Conservation (phyloP, 2,888 invertebrate genomes). For the Ichneumoninae sp. region DNA sequence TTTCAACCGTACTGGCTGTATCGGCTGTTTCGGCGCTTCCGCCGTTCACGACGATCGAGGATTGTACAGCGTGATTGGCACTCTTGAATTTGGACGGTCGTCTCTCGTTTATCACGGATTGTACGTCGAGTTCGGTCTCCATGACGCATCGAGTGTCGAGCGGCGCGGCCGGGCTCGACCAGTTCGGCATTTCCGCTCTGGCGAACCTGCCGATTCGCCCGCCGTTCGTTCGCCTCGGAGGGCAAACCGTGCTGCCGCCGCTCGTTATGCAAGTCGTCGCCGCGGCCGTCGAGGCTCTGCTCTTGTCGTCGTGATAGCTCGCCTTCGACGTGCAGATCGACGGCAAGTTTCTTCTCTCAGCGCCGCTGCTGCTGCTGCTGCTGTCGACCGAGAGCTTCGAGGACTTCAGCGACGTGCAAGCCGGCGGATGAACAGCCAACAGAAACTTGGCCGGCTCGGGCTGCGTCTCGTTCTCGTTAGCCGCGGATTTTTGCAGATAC, state of each 20-base stretch:
- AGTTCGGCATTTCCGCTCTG: slow-evolving; percentile 23
- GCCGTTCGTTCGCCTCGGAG: slow-evolving; percentile 34
- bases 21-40: neutral
- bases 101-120: slow-evolving; percentile 82
- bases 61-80: slow-evolving; percentile 41
- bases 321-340: slow-evolving; percentile 8
- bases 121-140: slow-evolving; percentile 78
- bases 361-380: slow-evolving; percentile 12
- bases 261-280: neutral
- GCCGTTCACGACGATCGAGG: neutral
- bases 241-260: neutral
- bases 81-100: slow-evolving; percentile 80
- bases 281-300: neutral
- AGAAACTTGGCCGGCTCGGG: slow-evolving; percentile 26
- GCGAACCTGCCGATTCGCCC: slow-evolving; percentile 51
- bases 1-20: slow-evolving; percentile 3
- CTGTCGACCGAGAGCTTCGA: slow-evolving; percentile 52
- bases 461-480: neutral
- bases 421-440: slow-evolving; percentile 52
- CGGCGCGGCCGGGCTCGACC: slow-evolving; percentile 40
- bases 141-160: neutral
- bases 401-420: slow-evolving; percentile 49
- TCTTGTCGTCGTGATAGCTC: neutral
- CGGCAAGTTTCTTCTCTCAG: slow-evolving; percentile 36
- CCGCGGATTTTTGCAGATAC: slow-evolving; percentile 80